Evolutionary conservation across 2,797 vertebrate genomes (phyloP).

Genomic region (Miichthys miiuy): DNA sequence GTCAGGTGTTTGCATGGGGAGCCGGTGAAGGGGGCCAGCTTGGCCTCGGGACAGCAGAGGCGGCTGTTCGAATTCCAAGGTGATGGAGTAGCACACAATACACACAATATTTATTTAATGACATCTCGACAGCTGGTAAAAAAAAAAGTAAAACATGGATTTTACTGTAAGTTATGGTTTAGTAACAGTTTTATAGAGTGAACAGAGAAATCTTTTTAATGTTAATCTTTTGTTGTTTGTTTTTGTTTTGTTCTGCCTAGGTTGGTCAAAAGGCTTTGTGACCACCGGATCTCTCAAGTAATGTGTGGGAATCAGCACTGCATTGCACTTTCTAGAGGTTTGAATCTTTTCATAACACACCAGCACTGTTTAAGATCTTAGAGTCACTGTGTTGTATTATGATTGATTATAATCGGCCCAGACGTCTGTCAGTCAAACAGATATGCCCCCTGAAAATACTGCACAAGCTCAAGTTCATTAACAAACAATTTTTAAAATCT

Average conservation of each 20-base stretch:
- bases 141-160: too few relatives aligned
- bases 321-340: slow-evolving; percentile 97
- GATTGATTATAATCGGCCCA: too few relatives aligned
- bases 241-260: slow-evolving; percentile 73
- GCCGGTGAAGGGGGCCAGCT: slow-evolving; percentile 93
- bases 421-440: too few relatives aligned
- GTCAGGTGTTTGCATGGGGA: slow-evolving; percentile 96
- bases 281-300: slow-evolving; percentile 94
- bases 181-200: too few relatives aligned
- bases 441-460: too few relatives aligned
- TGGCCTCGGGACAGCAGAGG: slow-evolving; percentile 90
- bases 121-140: too few relatives aligned
- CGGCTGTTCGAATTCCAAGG: slow-evolving; percentile 91
- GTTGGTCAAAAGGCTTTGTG: slow-evolving; percentile 94
- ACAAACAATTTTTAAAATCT: too few relatives aligned
- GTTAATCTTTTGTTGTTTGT: not conserved
- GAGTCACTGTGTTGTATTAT: not conserved
- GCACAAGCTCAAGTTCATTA: too few relatives aligned
- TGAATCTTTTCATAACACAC: slow-evolving; percentile 23
- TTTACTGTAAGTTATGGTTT: too few relatives aligned
- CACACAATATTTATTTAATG: too few relatives aligned
- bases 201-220: not conserved
- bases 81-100: slow-evolving; percentile 63
- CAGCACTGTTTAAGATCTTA: not conserved
- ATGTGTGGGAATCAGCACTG: slow-evolving; percentile 99